Conservation (phyloP, 2,797 vertebrate genomes). For the Diceros bicornis region DNA sequence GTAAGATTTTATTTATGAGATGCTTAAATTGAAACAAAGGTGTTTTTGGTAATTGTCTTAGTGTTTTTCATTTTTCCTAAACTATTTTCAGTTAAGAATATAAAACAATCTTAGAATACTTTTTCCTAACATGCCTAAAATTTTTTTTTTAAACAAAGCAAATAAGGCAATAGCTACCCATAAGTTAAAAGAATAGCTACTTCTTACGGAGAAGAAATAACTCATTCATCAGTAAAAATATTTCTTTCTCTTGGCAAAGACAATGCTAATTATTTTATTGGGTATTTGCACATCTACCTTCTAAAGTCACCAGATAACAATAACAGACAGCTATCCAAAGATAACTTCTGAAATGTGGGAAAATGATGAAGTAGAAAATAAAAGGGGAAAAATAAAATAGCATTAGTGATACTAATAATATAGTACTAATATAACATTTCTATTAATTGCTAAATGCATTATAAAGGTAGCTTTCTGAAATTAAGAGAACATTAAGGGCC, state of each 20-base stretch:
- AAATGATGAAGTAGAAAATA: not conserved
- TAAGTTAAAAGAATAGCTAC: not conserved
- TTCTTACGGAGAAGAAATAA: not conserved
- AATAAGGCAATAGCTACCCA: not conserved
- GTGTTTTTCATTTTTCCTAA: slow-evolving; percentile 77
- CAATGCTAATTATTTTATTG: slow-evolving; percentile 1
- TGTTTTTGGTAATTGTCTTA: slow-evolving; percentile 38
- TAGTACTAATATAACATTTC: not conserved
- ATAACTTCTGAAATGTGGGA: not conserved
- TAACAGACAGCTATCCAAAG: not conserved
- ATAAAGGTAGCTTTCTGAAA: not conserved
- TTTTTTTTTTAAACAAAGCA: slow-evolving; percentile 1
- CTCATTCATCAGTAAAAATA: slow-evolving; percentile 11
- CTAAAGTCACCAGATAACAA: slow-evolving; percentile 31
- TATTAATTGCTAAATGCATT: slow-evolving; percentile 1
- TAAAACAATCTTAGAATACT: slow-evolving; percentile 59
- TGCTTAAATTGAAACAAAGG: slow-evolving; percentile 71
- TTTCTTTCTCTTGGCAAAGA: slow-evolving; percentile 13
- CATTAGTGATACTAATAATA: not conserved
- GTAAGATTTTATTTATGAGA: slow-evolving; percentile 77
- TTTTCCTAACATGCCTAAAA: slow-evolving; percentile 53
- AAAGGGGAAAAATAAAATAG: not conserved
- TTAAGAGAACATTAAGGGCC: not conserved
- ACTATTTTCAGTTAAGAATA: slow-evolving; percentile 75
- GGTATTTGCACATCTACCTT: slow-evolving; percentile 45